Conservation (phyloP, 2,113 vertebrate genomes). For the Pardalotus punctatus region DNA sequence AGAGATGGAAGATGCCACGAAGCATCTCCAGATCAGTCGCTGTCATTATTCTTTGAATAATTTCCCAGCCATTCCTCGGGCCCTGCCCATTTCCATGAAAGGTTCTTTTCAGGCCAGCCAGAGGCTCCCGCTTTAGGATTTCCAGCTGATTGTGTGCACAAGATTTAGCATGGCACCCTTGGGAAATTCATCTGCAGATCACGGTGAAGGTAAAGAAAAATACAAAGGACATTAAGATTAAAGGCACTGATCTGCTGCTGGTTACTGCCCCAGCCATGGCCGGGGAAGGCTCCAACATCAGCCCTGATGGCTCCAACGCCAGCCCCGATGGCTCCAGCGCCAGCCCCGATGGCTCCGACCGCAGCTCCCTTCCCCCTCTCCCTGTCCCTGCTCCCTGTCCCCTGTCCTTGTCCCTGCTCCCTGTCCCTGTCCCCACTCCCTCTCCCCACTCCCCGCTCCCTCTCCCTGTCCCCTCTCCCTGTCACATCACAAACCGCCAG, state of each 20-base stretch:
- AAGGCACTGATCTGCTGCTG: constrained; percentile 63
- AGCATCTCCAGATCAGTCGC: constrained; percentile 57
- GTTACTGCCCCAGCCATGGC: constrained; percentile 51
- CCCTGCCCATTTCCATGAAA: constrained; percentile 41
- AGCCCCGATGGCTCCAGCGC: background rate
- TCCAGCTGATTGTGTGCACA: constrained; percentile 13
- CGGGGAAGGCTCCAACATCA: constrained; percentile 40
- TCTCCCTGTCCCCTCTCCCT: too few relatives aligned
- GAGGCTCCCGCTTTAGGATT: constrained; percentile 46
- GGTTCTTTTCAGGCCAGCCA: constrained; percentile 24
- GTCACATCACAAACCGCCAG: too few relatives aligned
- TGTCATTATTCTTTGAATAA: constrained; percentile 58
- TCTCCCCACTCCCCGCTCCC: too few relatives aligned
- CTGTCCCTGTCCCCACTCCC: too few relatives aligned
- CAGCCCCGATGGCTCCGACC: too few relatives aligned
- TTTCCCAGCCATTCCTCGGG: constrained; percentile 48
- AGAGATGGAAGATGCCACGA: constrained; percentile 15
- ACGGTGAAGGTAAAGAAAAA: constrained; percentile 60
- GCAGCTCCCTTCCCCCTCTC: too few relatives aligned
- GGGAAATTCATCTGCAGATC: constrained; percentile 65
- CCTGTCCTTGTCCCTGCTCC: too few relatives aligned
- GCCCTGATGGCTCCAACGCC: background rate
- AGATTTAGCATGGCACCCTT: constrained; percentile 46
- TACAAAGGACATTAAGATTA: constrained; percentile 56
- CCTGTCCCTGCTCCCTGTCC: too few relatives aligned